A percentile compares a stretch with the other conserved stretches of the same genome.
Evolutionary conservation across 2,888 invertebrate genomes (phyloP).

Genomic region (Campaea margaritaria): DNA sequence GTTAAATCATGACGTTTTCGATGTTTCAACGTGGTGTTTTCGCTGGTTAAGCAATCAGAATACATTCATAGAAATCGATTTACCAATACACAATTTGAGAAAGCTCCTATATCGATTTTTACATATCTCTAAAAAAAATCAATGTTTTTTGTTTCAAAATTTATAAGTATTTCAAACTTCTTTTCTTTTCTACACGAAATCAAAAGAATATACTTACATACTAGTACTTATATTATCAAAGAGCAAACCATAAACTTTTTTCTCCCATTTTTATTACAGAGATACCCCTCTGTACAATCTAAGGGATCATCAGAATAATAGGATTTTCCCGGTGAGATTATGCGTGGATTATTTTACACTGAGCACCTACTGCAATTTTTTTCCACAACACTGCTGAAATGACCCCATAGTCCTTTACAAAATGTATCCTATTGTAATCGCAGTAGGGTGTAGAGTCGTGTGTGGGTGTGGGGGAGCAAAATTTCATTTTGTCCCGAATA

Average conservation of each 20-base stretch:
- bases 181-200: too few relatives aligned
- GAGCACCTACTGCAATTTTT: slow-evolving; percentile 72
- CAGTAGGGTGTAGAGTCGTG: slow-evolving; percentile 45
- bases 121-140: too few relatives aligned
- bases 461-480: slow-evolving; percentile 47
- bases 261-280: slow-evolving; percentile 27
- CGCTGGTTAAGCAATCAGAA: too few relatives aligned
- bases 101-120: too few relatives aligned
- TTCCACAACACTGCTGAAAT: slow-evolving; percentile 53
- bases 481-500: slow-evolving; percentile 83
- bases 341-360: slow-evolving; percentile 80
- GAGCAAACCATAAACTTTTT: slow-evolving; percentile 15
- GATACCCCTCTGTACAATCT: slow-evolving; percentile 54
- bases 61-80: too few relatives aligned
- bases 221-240: background rate
- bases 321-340: slow-evolving; percentile 83
- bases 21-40: too few relatives aligned
- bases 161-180: too few relatives aligned
- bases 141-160: too few relatives aligned
- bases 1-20: too few relatives aligned
- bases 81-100: too few relatives aligned
- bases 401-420: slow-evolving; percentile 14
- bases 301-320: slow-evolving; percentile 80
- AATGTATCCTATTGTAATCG: slow-evolving; percentile 25
- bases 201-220: background rate